Evolutionary conservation across 2,797 vertebrate genomes (phyloP).

Genomic region (Hemibagrus guttatus): DNA sequence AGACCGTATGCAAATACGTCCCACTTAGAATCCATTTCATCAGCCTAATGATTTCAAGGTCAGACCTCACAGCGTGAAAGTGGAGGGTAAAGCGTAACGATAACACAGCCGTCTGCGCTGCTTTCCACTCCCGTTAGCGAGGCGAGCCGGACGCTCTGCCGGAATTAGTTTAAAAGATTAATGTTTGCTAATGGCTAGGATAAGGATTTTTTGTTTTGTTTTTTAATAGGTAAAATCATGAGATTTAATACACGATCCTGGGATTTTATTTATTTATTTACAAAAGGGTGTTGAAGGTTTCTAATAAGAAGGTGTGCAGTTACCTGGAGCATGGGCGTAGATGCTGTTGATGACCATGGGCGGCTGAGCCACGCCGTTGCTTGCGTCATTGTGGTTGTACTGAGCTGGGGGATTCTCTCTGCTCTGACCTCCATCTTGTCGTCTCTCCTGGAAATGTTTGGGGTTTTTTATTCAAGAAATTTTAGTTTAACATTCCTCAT

Average conservation of each 20-base stretch:
- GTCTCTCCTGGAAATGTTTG: neutral
- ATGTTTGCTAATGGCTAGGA: conserved; percentile 1
- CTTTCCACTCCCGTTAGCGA: conserved; percentile 15
- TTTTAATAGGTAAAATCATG: neutral
- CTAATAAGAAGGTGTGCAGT: neutral
- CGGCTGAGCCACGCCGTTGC: conserved; percentile 56
- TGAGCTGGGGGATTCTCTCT: conserved; percentile 45
- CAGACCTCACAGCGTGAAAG: conserved; percentile 71
- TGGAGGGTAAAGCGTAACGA: conserved; percentile 42
- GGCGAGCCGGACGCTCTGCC: neutral
- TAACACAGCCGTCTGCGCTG: conserved; percentile 62
- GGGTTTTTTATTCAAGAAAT: neutral
- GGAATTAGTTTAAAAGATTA: conserved; percentile 37
- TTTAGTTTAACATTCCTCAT: neutral
- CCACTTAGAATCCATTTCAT: conserved; percentile 73
- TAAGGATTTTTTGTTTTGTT: neutral
- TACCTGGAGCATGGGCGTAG: conserved; percentile 70
- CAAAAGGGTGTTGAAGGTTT: neutral
- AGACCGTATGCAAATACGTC: conserved; percentile 68
- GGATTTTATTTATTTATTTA: neutral
- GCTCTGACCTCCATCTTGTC: conserved; percentile 31
- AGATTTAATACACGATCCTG: neutral
- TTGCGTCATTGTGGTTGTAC: conserved; percentile 37
- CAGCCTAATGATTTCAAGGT: conserved; percentile 76
- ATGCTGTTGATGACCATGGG: conserved; percentile 50